Conservation (phyloP, 2,888 invertebrate genomes). For the Lithosia quadra region DNA sequence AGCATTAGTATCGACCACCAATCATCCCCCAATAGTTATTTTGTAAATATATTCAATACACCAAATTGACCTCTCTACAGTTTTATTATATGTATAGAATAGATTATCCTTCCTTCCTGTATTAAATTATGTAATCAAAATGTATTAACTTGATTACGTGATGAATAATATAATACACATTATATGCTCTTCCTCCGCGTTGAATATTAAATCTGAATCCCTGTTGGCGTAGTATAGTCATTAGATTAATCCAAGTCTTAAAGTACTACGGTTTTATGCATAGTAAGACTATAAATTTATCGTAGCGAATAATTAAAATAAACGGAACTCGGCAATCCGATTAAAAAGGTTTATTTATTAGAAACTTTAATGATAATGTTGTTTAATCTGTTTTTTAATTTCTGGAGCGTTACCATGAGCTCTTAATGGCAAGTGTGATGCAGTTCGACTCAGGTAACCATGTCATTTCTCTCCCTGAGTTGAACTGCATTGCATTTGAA, state of each 20-base stretch:
- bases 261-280: background rate
- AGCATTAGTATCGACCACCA: too few species aligned
- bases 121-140: background rate
- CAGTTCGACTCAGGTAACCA: too few species aligned
- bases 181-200: background rate
- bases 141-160: background rate
- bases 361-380: background rate
- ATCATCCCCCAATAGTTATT: too few species aligned
- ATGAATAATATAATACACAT: constrained; percentile 1
- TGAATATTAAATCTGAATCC: background rate
- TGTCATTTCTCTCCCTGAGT: too few species aligned
- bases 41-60: too few species aligned
- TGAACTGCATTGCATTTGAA: too few species aligned
- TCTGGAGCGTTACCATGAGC: too few species aligned
- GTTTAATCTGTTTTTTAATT: background rate
- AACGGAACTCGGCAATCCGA: background rate
- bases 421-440: too few species aligned
- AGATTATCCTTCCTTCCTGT: background rate
- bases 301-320: background rate
- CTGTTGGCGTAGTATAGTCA: background rate
- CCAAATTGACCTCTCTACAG: too few species aligned
- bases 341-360: background rate
- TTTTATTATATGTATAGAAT: too few species aligned
- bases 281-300: background rate
- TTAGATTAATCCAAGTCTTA: background rate